Conservation (phyloP, 2,888 invertebrate species). For the Pseudococcus longispinus region DNA sequence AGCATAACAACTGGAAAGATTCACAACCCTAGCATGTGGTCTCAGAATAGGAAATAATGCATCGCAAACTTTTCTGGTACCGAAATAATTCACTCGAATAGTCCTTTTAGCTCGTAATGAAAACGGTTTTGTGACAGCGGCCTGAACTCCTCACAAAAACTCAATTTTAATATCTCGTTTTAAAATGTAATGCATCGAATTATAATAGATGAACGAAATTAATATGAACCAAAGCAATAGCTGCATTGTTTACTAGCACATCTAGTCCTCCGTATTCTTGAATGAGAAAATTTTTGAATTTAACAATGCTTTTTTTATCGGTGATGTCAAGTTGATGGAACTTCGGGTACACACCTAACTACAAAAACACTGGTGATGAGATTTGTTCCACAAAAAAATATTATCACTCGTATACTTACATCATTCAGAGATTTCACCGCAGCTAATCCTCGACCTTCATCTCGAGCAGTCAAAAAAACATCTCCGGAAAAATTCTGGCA, state of each 20-base stretch:
- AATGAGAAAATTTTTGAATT: slow-evolving; percentile 69
- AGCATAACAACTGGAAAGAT: slow-evolving; percentile 76
- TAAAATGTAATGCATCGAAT: not conserved
- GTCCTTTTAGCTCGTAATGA: slow-evolving; percentile 75
- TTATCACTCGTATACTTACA: slow-evolving; percentile 60
- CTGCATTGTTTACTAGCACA: slow-evolving; percentile 79
- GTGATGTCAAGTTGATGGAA: slow-evolving; percentile 77
- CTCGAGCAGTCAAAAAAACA: slow-evolving; percentile 75
- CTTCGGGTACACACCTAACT: slow-evolving; percentile 59
- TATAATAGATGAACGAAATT: not conserved
- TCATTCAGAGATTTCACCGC: slow-evolving; percentile 70
- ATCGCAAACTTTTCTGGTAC: slow-evolving; percentile 71
- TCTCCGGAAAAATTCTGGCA: slow-evolving; percentile 72
- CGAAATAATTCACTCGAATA: slow-evolving; percentile 74
- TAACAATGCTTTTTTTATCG: slow-evolving; percentile 68
- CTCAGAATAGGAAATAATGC: slow-evolving; percentile 75
- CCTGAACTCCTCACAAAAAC: too few species aligned
- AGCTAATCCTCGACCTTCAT: slow-evolving; percentile 67
- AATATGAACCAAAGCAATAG: slow-evolving; percentile 68
- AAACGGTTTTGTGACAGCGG: slow-evolving; percentile 69
- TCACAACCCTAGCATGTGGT: slow-evolving; percentile 76
- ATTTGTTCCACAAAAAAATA: not conserved
- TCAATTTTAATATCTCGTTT: too few species aligned
- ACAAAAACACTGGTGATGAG: slow-evolving; percentile 60
- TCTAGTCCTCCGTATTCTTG: slow-evolving; percentile 73